These are phyloP conservation scores for Anhinga rufa DNA, from an alignment of 2,113 vertebrate species.

Conservation along the genomic window DNA sequence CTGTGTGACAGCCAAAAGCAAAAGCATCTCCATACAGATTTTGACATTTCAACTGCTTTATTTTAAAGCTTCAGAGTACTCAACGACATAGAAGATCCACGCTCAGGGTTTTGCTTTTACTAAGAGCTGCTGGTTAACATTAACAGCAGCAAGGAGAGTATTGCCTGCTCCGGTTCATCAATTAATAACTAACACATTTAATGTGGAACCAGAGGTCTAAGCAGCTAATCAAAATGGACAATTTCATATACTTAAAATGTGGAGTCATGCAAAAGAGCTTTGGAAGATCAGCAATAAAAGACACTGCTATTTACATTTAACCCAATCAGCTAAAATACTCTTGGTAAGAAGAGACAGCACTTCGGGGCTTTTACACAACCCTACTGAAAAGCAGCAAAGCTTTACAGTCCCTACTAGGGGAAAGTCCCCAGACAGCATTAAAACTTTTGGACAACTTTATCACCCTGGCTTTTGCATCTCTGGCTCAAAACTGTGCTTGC, in stretches of 20 bases:
- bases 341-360: neutral
- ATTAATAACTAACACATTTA: neutral
- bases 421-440: neutral
- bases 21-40: neutral
- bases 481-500: neutral
- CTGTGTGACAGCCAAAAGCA: neutral
- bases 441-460: neutral
- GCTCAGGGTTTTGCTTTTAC: neutral
- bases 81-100: neutral
- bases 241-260: neutral
- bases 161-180: neutral
- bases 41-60: neutral
- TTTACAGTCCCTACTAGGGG: neutral
- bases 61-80: neutral
- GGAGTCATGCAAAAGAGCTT: neutral
- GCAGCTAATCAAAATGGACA: neutral
- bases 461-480: neutral
- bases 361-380: neutral
- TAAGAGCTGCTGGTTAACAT: neutral
- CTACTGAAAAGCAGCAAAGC: neutral
- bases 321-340: neutral
- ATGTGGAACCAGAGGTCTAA: neutral
- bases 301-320: neutral
- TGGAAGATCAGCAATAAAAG: neutral
- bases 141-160: neutral